Base-by-base conservation (phyloP, 2,797 vertebrate species). In the Xyrichtys novacula region DNA sequence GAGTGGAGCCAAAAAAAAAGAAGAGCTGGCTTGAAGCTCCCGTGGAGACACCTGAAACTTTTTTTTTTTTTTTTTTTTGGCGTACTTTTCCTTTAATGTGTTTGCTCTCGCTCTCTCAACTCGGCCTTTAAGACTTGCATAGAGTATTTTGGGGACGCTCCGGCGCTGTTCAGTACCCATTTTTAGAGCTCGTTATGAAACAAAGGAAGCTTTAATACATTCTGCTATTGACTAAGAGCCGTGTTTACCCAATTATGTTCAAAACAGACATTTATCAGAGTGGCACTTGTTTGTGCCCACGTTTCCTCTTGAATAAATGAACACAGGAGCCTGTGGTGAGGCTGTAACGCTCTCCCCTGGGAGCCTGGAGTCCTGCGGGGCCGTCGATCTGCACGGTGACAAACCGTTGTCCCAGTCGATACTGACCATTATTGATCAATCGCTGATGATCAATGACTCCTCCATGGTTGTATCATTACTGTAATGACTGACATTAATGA, bases 161-260 rank as follows among this genome's bases (percentile, higher is more conserved):
- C 40, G 42, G 17, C 38, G 20, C 23, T 64, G 54, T 70, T 89
- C 77, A 57, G 84, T 81, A 80, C 43, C 50, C 22, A 48, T 50
- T 58, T 85, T 88, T 68, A 57, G 23, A 81, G 76, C 65, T 74
- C 58, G 74, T 89, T 86, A 87, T 86, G 83, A 74, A n/a, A 86
- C 80, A 68, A 85, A 83, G 74, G 65, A 77, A 83, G 77, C 87
- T 87, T 86, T 85, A 86, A 89, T 88, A 90, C 43, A 56, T 81
- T 86, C 82, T 77, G 25, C 52, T 80, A 84, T 86, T 83, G 91
- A 92, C 80, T 81, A 85, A 72, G 39, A 86, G 84, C 76, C 78
- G 88, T 74, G 85, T 88, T 90, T 83, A 71, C 75, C 85, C 88
- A 87, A 93, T 92, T 89, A 89, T 80, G 77, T 88, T 75, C 83